Evolutionary conservation across 2,797 vertebrate genomes (phyloP), one percentile per base, ranked within the genome.

Genomic region (Chromis chromis): DNA sequence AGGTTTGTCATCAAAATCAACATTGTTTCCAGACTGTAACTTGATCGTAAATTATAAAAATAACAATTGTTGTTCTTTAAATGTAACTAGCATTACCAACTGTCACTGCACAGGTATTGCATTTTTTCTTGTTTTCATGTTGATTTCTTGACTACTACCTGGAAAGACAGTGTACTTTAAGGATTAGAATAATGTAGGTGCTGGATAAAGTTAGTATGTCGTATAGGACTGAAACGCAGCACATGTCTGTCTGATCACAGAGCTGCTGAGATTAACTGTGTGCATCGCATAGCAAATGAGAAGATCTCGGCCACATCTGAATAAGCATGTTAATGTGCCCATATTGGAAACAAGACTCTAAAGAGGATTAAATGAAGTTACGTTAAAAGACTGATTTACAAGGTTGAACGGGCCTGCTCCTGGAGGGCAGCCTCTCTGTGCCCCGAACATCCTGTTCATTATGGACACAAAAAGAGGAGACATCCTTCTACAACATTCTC

Each of bases 391-490:
- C 79, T 78, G 90, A 92, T 94, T 93, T 86, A 79, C 77, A 82
- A 90, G 86, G 76, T 81, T 86, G 81, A 93, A 74, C 79, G 54
- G 79, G 83, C 72, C 82, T 73, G 77, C 81, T 89, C 79, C 65
- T 68, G 63, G 78, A 91, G 85, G 80, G 78, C 87, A 83, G 82
- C 80, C 79, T 88, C 69, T 93, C 87, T 85, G 77, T 90, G 86
- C 82, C 86, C 86, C 76, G 76, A 82, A 92, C 90, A 90, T 89
- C 83, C 86, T 93, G 90, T 93, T 94, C 92, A 93, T 95, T 94
- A 93, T 50, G 62, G 88, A 83, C 78, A 91, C 90, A 93, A 93
- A 93, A 91, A 93, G 87, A 88, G 81, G 83, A 93, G 91, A 93
- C 90, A 87, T 93, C 91, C 90, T 89, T 91, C 86, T 89, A 84